Conservation (phyloP, 2,888 invertebrate species). For the Panzeria rudis region DNA sequence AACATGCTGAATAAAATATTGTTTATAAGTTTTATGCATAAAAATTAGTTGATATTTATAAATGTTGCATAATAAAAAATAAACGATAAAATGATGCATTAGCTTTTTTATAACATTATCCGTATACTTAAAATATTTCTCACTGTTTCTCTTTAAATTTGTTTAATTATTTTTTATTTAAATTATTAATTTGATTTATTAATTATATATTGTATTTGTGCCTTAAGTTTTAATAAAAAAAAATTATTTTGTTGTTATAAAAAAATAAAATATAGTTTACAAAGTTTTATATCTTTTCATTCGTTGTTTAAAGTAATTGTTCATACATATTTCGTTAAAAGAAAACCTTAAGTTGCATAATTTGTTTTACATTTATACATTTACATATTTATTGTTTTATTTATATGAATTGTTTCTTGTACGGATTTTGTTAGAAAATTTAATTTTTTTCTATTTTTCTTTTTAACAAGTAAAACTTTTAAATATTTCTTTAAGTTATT, state of each 20-base stretch:
- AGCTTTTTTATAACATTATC: neutral
- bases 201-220: constrained; percentile 32
- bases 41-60: no score
- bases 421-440: constrained; percentile 35
- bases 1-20: no score
- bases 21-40: no score
- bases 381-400: constrained; percentile 34
- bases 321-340: constrained; percentile 27
- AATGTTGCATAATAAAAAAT: no score
- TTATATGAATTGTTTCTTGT: constrained; percentile 9
- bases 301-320: constrained; percentile 64
- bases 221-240: constrained; percentile 13
- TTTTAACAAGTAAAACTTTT: constrained; percentile 44
- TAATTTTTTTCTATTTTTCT: constrained; percentile 27
- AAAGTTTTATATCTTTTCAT: constrained; percentile 1
- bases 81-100: neutral
- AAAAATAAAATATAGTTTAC: constrained; percentile 53
- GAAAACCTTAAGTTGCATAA: constrained; percentile 65
- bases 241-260: constrained; percentile 17
- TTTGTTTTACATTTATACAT: constrained; percentile 54
- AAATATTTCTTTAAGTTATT: constrained; percentile 49
- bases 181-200: no score
- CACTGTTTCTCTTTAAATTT: neutral
- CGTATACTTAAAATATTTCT: neutral
- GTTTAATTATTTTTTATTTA: no score